phyloP scores from a whole-genome alignment of 2,888 invertebrate genomes.

The Netelia fuscicornis region DNA sequence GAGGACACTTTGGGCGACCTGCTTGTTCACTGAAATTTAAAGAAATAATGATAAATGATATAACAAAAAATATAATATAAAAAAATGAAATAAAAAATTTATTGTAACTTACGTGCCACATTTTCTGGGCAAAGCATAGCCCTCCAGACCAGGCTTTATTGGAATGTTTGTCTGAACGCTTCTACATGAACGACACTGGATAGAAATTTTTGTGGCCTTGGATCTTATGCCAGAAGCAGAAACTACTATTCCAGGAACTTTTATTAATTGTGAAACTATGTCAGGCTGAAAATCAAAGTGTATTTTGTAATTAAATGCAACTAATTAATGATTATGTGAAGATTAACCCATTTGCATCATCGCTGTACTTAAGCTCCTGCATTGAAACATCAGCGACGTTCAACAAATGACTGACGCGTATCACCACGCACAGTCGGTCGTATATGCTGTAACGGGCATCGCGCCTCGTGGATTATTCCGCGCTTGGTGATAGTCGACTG shows the following conservation, averaged over 20 bases:
- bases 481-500: too few species aligned
- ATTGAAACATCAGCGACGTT: too few species aligned
- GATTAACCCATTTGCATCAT: too few species aligned
- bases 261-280: constrained; percentile 96
- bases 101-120: constrained; percentile 93
- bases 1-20: constrained; percentile 96
- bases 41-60: background rate
- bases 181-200: constrained; percentile 97
- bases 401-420: too few species aligned
- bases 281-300: constrained; percentile 90
- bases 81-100: constrained; percentile 26
- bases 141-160: constrained; percentile 98
- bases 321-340: background rate
- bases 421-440: too few species aligned
- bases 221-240: constrained; percentile 97
- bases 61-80: background rate
- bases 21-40: constrained; percentile 91
- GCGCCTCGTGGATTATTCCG: too few species aligned
- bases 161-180: constrained; percentile 95
- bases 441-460: too few species aligned
- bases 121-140: constrained; percentile 97
- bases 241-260: constrained; percentile 98
- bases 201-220: constrained; percentile 97
- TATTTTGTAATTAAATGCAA: background rate
- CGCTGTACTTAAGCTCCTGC: too few species aligned